Percentiles rank a stretch among this genome's conserved stretches.
These are phyloP conservation scores for Fukomys damarensis DNA, from an alignment of 2,113 vertebrate species.

Conservation along the genomic window DNA sequence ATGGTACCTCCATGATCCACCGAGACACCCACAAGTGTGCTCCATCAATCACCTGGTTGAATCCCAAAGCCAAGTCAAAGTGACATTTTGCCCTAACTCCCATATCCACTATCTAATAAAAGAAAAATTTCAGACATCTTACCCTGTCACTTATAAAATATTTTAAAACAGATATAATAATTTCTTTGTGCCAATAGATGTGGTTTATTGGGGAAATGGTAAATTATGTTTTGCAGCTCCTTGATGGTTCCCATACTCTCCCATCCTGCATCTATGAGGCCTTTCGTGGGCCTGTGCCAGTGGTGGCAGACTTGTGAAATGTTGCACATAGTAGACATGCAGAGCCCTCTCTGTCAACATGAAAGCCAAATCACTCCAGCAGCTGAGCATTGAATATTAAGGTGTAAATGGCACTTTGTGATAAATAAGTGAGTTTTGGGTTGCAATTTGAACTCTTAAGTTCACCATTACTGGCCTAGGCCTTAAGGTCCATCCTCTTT, in stretches of 20 bases:
- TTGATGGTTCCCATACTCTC: neutral
- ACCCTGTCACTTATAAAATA: neutral
- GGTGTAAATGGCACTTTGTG: neutral
- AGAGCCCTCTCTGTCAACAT: neutral
- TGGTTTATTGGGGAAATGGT: neutral
- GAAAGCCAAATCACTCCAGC: neutral
- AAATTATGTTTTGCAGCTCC: neutral
- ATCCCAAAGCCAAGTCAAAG: neutral
- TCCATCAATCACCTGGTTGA: neutral
- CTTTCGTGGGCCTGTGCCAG: neutral
- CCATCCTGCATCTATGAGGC: neutral
- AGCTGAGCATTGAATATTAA: neutral
- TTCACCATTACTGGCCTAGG: neutral
- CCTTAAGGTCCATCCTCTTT: neutral
- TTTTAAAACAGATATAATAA: neutral
- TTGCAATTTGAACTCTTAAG: neutral
- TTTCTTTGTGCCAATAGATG: neutral
- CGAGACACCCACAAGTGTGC: neutral
- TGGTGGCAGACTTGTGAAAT: neutral
- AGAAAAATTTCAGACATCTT: neutral
- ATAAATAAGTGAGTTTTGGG: neutral
- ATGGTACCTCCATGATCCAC: neutral
- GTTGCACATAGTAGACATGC: neutral
- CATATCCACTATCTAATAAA: neutral
- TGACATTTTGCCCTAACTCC: neutral